Evolutionary conservation across 1,140 invertebrate genomes (phyloP).

Genomic region (Bombus pyrosoma): DNA sequence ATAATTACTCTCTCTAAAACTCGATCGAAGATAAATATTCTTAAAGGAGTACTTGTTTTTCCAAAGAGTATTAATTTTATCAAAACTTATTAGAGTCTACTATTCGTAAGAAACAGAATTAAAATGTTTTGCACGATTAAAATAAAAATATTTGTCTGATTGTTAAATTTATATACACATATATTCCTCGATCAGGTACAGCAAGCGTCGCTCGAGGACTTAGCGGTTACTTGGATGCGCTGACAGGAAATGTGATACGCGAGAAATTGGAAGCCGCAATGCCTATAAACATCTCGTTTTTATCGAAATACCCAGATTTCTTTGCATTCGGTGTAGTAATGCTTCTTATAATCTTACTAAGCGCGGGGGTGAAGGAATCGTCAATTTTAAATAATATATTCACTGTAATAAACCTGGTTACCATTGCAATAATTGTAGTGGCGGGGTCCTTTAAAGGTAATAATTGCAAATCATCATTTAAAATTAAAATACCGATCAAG

Average conservation of each 20-base stretch:
- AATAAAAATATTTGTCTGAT: not conserved
- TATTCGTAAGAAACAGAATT: not conserved
- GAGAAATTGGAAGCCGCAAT: slow-evolving; percentile 86
- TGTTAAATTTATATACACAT: not conserved
- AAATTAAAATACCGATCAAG: not conserved
- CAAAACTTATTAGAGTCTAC: not conserved
- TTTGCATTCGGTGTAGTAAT: slow-evolving; percentile 89
- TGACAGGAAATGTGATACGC: slow-evolving; percentile 89
- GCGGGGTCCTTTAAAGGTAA: slow-evolving; percentile 91
- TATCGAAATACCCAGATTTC: slow-evolving; percentile 93
- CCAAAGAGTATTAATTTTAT: not conserved
- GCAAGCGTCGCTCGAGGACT: slow-evolving; percentile 96
- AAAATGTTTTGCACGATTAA: not conserved
- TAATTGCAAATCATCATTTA: not conserved
- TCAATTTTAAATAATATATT: slow-evolving; percentile 95
- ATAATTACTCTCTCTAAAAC: too few relatives aligned
- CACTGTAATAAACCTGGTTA: slow-evolving; percentile 92
- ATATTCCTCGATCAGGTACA: slow-evolving; percentile 84
- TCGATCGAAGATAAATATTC: not conserved
- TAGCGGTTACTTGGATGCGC: slow-evolving; percentile 93
- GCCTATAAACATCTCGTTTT: slow-evolving; percentile 88
- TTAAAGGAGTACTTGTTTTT: not conserved
- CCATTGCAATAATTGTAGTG: slow-evolving; percentile 92
- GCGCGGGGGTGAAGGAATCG: slow-evolving; percentile 94
- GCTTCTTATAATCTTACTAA: slow-evolving; percentile 87